phyloP scores from a whole-genome alignment of 1,140 invertebrate genomes.

The Eulimnadia texana region DNA sequence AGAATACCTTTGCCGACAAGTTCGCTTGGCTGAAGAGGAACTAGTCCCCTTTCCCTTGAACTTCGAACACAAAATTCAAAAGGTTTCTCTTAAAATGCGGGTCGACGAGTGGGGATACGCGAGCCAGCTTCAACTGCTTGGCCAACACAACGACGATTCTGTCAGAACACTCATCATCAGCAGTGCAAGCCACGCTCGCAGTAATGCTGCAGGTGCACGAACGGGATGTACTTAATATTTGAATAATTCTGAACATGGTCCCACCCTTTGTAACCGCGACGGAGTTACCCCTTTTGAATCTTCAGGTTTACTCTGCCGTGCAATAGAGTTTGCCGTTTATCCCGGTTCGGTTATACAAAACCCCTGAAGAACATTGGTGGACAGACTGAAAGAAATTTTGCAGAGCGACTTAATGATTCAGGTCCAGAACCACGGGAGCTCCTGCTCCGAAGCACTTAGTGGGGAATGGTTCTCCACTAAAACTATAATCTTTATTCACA shows the following conservation, averaged over 20 bases:
- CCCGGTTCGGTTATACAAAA: neutral
- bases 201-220: neutral
- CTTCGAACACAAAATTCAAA: no score
- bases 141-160: no score
- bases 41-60: no score
- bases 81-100: no score
- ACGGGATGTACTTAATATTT: neutral
- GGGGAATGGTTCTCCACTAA: neutral
- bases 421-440: neutral
- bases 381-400: neutral
- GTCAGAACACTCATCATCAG: no score
- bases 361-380: neutral
- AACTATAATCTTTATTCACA: neutral
- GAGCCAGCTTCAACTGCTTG: no score
- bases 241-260: neutral
- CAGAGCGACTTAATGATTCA: neutral
- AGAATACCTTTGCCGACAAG: neutral
- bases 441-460: neutral
- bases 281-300: neutral
- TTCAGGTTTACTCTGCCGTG: neutral
- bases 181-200: neutral
- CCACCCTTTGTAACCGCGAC: neutral
- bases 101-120: no score
- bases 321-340: constrained; percentile 10
- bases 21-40: neutral